A percentile compares a stretch with the other conserved stretches of the same genome.
Conservation (phyloP, 2,888 invertebrate genomes). For the Sthenelais limicola region DNA sequence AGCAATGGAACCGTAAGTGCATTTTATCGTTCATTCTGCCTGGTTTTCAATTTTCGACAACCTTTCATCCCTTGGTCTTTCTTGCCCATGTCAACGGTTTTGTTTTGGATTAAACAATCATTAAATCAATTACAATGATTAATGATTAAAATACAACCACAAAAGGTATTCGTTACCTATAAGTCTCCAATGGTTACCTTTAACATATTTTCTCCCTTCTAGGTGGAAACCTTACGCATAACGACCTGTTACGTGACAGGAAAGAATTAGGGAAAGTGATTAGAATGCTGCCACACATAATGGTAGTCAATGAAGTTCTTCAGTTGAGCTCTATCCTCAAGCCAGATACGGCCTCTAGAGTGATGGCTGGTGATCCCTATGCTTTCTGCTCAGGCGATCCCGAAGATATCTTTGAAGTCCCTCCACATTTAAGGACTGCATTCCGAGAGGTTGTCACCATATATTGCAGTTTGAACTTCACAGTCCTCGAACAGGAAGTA, state of each 20-base stretch:
- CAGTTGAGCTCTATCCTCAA: constrained; percentile 4
- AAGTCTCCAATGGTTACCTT: too few relatives aligned
- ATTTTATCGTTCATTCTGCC: too few relatives aligned
- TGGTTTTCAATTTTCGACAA: too few relatives aligned
- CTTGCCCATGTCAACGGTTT: too few relatives aligned
- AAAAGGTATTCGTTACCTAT: too few relatives aligned
- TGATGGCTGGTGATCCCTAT: neutral
- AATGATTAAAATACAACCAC: too few relatives aligned
- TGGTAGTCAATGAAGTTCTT: neutral
- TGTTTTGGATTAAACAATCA: too few relatives aligned
- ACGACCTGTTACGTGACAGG: constrained; percentile 2
- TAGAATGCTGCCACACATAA: neutral
- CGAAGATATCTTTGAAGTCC: neutral
- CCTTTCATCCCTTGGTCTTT: too few relatives aligned
- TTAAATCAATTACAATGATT: too few relatives aligned
- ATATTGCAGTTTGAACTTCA: neutral
- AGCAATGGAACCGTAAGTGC: too few relatives aligned
- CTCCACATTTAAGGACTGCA: neutral
- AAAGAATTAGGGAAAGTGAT: neutral
- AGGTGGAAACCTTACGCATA: too few relatives aligned
- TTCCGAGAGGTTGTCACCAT: neutral
- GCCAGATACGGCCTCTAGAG: neutral
- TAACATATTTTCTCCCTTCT: too few relatives aligned
- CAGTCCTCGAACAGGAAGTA: neutral
- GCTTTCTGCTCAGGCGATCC: constrained; percentile 8